phyloP scores from a whole-genome alignment of 2,797 vertebrate genomes.

The Anniella stebbinsi region DNA sequence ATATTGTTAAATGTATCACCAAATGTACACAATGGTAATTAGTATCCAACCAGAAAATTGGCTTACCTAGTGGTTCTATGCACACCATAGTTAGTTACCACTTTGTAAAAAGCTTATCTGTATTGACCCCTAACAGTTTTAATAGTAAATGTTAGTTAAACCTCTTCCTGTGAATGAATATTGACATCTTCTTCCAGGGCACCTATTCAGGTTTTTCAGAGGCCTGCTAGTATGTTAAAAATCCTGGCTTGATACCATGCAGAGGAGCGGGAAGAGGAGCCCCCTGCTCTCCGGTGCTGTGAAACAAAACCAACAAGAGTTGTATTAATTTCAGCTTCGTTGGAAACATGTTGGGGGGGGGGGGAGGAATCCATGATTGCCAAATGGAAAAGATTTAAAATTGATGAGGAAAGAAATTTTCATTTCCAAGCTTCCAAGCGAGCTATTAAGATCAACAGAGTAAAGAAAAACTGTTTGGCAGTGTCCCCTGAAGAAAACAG shows the following conservation, averaged over 20 bases:
- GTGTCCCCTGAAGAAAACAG: slow-evolving; percentile 65
- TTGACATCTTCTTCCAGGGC: background rate
- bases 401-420: slow-evolving; percentile 68
- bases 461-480: slow-evolving; percentile 77
- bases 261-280: background rate
- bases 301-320: slow-evolving; percentile 62
- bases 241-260: slow-evolving; percentile 45
- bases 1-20: background rate
- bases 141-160: background rate
- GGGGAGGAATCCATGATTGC: slow-evolving; percentile 44
- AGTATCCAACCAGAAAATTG: background rate
- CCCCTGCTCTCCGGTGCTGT: slow-evolving; percentile 33
- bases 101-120: background rate
- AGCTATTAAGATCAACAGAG: slow-evolving; percentile 75
- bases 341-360: slow-evolving; percentile 54
- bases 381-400: slow-evolving; percentile 68
- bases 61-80: background rate
- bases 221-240: background rate
- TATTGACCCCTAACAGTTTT: background rate
- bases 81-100: background rate
- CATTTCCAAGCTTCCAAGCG: slow-evolving; percentile 67
- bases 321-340: slow-evolving; percentile 67
- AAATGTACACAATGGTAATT: background rate
- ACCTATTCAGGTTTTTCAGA: background rate
- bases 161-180: background rate